Evolutionary conservation across 2,888 invertebrate species (phyloP).

Genomic region (Lottia scabra): DNA sequence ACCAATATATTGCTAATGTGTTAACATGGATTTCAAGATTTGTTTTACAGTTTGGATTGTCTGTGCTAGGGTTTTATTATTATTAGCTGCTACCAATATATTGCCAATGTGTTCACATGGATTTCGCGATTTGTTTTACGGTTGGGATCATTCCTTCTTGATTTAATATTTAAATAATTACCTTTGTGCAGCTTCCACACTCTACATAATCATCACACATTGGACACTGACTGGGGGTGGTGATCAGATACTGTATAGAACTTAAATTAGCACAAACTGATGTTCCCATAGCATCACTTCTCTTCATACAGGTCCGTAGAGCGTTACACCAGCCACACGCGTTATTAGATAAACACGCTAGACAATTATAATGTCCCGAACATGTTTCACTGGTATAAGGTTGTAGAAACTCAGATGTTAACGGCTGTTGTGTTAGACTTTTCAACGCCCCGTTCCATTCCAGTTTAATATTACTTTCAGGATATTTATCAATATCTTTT

Average conservation of each 20-base stretch:
- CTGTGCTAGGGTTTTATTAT: too few relatives aligned
- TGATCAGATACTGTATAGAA: constrained; percentile 76
- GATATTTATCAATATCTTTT: constrained; percentile 21
- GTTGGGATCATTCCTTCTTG: too few relatives aligned
- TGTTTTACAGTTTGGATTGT: too few relatives aligned
- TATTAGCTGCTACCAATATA: too few relatives aligned
- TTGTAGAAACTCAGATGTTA: constrained; percentile 75
- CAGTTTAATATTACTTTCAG: constrained; percentile 42
- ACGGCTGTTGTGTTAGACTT: constrained; percentile 36
- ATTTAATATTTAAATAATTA: constrained; percentile 58
- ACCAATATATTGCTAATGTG: too few relatives aligned
- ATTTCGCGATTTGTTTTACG: too few relatives aligned
- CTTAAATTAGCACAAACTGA: not conserved
- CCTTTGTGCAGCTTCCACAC: constrained; percentile 86
- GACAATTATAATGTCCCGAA: constrained; percentile 82
- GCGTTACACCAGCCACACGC: constrained; percentile 90
- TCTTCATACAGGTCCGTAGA: constrained; percentile 48
- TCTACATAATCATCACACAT: constrained; percentile 91
- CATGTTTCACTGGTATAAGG: constrained; percentile 82
- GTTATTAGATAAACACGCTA: constrained; percentile 88
- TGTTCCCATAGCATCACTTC: not conserved
- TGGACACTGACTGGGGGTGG: constrained; percentile 85
- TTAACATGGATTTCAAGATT: too few relatives aligned
- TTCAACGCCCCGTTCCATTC: constrained; percentile 50
- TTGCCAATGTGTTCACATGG: too few relatives aligned